phyloP scores from a whole-genome alignment of 2,888 invertebrate genomes.

The Enchytraeus crypticus region DNA sequence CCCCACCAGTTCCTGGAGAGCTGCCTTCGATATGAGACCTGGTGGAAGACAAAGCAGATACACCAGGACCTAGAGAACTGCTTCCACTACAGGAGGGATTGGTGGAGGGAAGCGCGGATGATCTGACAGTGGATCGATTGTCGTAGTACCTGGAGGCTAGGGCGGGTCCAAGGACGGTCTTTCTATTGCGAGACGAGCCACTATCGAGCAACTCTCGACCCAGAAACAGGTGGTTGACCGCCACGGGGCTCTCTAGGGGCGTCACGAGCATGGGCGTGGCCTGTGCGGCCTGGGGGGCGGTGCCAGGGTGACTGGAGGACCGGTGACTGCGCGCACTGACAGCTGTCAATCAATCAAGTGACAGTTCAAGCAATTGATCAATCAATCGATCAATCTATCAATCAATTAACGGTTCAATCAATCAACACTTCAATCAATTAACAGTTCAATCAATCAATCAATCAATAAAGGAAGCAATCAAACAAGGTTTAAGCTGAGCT shows the following conservation, averaged over 20 bases:
- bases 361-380: no score
- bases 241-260: conserved; percentile 39
- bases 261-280: conserved; percentile 28
- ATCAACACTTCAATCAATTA: no score
- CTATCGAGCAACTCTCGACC: conserved; percentile 26
- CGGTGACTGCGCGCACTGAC: conserved; percentile 34
- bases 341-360: conserved; percentile 29
- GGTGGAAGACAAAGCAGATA: neutral
- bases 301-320: neutral
- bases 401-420: no score
- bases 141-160: neutral
- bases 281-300: neutral
- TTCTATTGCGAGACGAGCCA: neutral
- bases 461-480: no score
- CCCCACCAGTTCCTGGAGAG: neutral
- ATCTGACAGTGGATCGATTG: neutral
- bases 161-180: neutral
- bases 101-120: neutral
- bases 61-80: neutral
- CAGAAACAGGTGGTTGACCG: conserved; percentile 46
- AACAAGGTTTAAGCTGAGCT: no score
- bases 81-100: neutral
- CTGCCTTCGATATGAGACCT: neutral
- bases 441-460: no score
- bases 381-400: no score